Conservation (phyloP, 2,797 vertebrate species). For the Euthynnus affinis region DNA sequence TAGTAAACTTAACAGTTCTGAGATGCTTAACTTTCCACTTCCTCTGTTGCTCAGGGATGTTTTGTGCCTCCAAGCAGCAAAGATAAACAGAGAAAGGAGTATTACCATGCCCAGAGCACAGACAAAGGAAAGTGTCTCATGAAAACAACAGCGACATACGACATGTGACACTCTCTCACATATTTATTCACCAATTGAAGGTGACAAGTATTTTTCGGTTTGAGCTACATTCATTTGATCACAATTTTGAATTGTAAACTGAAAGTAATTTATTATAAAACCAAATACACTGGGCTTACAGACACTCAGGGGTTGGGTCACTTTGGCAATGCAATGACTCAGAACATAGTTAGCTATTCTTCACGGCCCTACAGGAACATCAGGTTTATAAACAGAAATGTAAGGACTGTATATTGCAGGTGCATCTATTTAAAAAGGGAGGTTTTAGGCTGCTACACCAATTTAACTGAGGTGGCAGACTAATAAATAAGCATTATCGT, state of each 20-base stretch:
- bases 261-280: not conserved
- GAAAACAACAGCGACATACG: not conserved
- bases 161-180: not conserved
- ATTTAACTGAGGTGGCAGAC: not conserved
- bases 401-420: not conserved
- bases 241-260: not conserved
- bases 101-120: constrained; percentile 2
- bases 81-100: constrained; percentile 11
- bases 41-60: constrained; percentile 22
- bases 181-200: not conserved
- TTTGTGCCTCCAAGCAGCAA: constrained; percentile 7
- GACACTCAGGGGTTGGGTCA: not conserved
- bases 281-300: not conserved
- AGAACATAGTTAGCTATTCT: not conserved
- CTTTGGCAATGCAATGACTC: not conserved
- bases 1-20: constrained; percentile 17
- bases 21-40: constrained; percentile 11
- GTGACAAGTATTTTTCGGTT: not conserved
- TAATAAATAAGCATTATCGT: not conserved
- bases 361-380: not conserved
- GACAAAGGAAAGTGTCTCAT: not conserved
- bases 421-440: not conserved
- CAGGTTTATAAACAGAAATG: not conserved
- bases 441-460: too few species aligned
- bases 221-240: rapidly evolving